Percentiles rank a stretch among this genome's conserved stretches.
Conservation (phyloP, 2,888 invertebrate species). For the Spilarctia lutea region DNA sequence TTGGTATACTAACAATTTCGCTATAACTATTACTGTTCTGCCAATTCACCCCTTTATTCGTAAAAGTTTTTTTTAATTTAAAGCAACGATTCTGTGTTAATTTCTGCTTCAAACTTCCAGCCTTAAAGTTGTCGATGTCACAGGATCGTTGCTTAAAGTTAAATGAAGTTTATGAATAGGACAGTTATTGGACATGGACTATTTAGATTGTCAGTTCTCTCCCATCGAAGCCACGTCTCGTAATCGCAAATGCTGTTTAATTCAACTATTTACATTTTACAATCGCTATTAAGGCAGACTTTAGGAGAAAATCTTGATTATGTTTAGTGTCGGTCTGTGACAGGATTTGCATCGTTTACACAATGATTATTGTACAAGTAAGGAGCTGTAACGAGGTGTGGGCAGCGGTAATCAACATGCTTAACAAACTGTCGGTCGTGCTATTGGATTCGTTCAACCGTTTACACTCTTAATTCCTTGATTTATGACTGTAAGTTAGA, state of each 20-base stretch:
- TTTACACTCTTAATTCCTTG: conserved; percentile 18
- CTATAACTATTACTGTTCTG: not conserved
- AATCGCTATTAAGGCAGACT: conserved; percentile 16
- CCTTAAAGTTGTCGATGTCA: too few species aligned
- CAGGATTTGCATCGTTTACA: conserved; percentile 47
- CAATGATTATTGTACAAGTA: conserved; percentile 42
- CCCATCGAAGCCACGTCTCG: not conserved
- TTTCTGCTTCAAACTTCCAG: too few species aligned
- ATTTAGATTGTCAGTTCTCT: not conserved
- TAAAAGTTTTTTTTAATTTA: too few species aligned
- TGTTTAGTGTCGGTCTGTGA: conserved; percentile 30
- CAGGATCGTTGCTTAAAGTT: too few species aligned
- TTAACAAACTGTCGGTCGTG: conserved; percentile 42
- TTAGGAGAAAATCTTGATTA: conserved; percentile 37
- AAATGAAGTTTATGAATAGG: too few species aligned
- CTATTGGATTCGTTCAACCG: conserved; percentile 18
- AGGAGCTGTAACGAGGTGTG: conserved; percentile 48
- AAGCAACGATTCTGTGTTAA: too few species aligned
- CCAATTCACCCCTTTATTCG: too few species aligned
- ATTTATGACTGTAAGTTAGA: conserved; percentile 29
- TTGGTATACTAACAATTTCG: not conserved
- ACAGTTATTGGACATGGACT: not conserved
- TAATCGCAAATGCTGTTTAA: not conserved
- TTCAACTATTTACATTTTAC: not conserved
- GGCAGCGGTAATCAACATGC: conserved; percentile 44